Evolutionary conservation across 2,113 vertebrate species (phyloP), one percentile per base, ranked within the genome.

Genomic region (Serilophus lunatus): DNA sequence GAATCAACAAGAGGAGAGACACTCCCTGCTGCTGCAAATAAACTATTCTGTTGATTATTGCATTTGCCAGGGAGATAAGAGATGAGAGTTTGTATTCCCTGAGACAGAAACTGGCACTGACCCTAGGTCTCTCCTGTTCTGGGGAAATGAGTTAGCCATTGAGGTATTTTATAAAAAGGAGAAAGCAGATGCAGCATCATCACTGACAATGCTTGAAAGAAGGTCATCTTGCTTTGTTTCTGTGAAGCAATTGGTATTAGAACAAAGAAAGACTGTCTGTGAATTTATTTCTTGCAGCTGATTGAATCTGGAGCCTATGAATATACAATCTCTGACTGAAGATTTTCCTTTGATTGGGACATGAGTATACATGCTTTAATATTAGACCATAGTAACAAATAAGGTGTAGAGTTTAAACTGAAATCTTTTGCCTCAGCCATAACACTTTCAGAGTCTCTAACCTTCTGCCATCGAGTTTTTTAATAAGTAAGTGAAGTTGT

Each of bases 11-110:
- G 45, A 72, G 2, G 7, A 83, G 51, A 86, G 47, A 91, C 31
- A 56, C 24, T 93, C 45, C 64, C 82, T 76, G 70, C 40, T 94
- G 70, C 40, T 93, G 26, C 24, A 88, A 77, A 93, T 78, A 89
- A 96, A 85, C 53, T 76, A 33, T 88, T 66, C 93, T 83, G 54
- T 94, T 94, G 82, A 92, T 90, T 83, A 92, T 80, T 92, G 71
- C 31, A 63, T 95, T 93, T 94, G 45, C 79, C 63, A 94, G 29
- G 66, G 42, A 90, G 12, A 75, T 88, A 88, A 96, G 75, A 92
- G 75, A 96, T 93, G 82, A 71, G 53, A 89, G 44, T 71, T 72
- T 90, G 44, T 87, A 94, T 96, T 95, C 64, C 71, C 78, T 83
- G 66, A 90, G 82, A 90, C 71, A 86, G 75, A 93, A 96, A 93